These are phyloP conservation scores for Conus ventricosus DNA, from an alignment of 1,140 invertebrate species.

Conservation along the genomic window DNA sequence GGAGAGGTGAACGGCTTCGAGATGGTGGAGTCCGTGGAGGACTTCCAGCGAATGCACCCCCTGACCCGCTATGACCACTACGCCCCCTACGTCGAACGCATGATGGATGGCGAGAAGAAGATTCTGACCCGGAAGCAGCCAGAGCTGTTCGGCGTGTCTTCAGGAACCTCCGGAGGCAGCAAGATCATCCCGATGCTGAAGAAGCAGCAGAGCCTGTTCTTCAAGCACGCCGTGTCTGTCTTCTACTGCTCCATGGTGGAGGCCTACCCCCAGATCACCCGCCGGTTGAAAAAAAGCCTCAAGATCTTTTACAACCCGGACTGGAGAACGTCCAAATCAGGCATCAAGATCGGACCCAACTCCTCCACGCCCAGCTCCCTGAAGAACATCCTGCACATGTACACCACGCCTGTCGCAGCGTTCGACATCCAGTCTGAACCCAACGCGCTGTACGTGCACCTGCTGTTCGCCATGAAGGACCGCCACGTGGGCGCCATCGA, in stretches of 20 bases:
- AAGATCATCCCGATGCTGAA: constrained; percentile 63
- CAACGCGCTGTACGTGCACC: constrained; percentile 70
- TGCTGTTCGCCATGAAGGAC: constrained; percentile 71
- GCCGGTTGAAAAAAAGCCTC: constrained; percentile 63
- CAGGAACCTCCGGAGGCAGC: constrained; percentile 70
- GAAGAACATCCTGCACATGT: constrained; percentile 64
- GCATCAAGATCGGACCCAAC: constrained; percentile 69
- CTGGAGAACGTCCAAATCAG: constrained; percentile 59
- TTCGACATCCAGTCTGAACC: constrained; percentile 69
- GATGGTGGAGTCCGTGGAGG: constrained; percentile 58
- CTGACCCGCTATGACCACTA: constrained; percentile 69
- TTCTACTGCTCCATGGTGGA: constrained; percentile 59
- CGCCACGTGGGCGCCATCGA: constrained; percentile 69
- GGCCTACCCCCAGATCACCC: constrained; percentile 50
- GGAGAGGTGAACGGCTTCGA: constrained; percentile 62
- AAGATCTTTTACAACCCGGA: constrained; percentile 71
- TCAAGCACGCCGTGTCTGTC: constrained; percentile 65
- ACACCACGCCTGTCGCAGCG: constrained; percentile 66
- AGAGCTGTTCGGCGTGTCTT: constrained; percentile 69
- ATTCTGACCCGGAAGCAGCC: constrained; percentile 62
- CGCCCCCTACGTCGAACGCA: constrained; percentile 64
- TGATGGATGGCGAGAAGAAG: constrained; percentile 67
- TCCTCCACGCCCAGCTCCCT: constrained; percentile 70
- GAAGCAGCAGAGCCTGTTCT: constrained; percentile 62
- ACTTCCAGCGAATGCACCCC: constrained; percentile 62